These are phyloP conservation scores for Hyles vespertilio DNA, from an alignment of 1,140 invertebrate species.

Conservation along the genomic window DNA sequence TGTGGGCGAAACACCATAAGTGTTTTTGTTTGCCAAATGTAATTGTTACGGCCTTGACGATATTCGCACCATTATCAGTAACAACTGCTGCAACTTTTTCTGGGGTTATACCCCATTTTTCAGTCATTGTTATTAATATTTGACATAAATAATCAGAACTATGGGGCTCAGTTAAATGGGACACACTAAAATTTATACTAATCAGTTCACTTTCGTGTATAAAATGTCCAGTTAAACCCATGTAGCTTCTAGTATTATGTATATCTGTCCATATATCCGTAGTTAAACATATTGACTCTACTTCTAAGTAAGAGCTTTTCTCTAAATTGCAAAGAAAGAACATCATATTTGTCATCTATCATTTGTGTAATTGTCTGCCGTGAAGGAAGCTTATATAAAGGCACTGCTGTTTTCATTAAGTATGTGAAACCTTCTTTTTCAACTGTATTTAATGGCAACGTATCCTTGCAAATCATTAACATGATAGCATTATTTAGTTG, in stretches of 20 bases:
- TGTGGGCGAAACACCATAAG: slow-evolving; percentile 44
- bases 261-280: slow-evolving; percentile 29
- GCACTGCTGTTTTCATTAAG: slow-evolving; percentile 26
- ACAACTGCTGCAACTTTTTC: slow-evolving; percentile 45
- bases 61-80: slow-evolving; percentile 53
- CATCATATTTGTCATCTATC: too few relatives aligned
- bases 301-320: slow-evolving; percentile 24
- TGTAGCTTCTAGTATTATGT: slow-evolving; percentile 26
- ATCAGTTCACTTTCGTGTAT: slow-evolving; percentile 17
- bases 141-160: slow-evolving; percentile 40
- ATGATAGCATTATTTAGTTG: slow-evolving; percentile 21
- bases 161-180: slow-evolving; percentile 11
- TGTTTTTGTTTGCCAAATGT: slow-evolving; percentile 46
- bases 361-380: too few relatives aligned
- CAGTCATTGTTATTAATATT: slow-evolving; percentile 29
- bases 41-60: slow-evolving; percentile 41
- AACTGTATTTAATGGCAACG: slow-evolving; percentile 21
- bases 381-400: slow-evolving; percentile 7
- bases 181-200: too few relatives aligned
- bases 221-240: slow-evolving; percentile 30
- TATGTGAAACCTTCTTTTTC: slow-evolving; percentile 25
- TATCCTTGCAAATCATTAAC: slow-evolving; percentile 23
- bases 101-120: slow-evolving; percentile 38
- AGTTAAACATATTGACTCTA: slow-evolving; percentile 5
- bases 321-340: slow-evolving; percentile 17